Percentiles rank a stretch among this genome's conserved stretches.
These are phyloP conservation scores for Podilymbus podiceps DNA, from an alignment of 2,113 vertebrate genomes.

Conservation along the genomic window DNA sequence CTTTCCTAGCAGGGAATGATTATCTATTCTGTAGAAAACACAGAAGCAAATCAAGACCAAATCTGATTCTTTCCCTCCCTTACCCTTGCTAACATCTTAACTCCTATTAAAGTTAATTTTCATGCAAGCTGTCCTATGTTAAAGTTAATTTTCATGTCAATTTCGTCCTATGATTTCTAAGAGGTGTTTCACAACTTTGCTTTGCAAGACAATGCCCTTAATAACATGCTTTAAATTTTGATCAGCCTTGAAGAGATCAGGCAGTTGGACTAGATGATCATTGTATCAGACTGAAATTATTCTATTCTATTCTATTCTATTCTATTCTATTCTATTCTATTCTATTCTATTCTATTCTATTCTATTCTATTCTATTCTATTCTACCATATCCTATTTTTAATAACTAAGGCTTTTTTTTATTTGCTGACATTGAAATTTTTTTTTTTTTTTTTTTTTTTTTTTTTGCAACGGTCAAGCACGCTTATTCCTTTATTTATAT, in stretches of 20 bases:
- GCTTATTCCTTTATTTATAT: not conserved
- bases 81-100: not conserved
- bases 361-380: not conserved
- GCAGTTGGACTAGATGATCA: not conserved
- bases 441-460: not conserved
- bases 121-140: fast-evolving
- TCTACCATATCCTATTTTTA: not conserved
- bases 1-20: not conserved
- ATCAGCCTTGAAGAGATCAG: not conserved
- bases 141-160: not conserved
- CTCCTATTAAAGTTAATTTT: not conserved
- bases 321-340: too few species aligned
- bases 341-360: not conserved
- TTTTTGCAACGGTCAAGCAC: fast-evolving
- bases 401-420: not conserved
- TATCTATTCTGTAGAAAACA: not conserved
- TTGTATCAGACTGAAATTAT: not conserved
- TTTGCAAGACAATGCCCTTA: not conserved
- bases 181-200: not conserved
- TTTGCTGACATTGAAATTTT: not conserved
- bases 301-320: too few species aligned
- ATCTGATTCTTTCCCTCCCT: not conserved
- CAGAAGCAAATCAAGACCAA: not conserved
- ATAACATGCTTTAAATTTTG: not conserved
- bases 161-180: not conserved